phyloP scores from a whole-genome alignment of 2,888 invertebrate species.

The Ectropis crepuscularia region DNA sequence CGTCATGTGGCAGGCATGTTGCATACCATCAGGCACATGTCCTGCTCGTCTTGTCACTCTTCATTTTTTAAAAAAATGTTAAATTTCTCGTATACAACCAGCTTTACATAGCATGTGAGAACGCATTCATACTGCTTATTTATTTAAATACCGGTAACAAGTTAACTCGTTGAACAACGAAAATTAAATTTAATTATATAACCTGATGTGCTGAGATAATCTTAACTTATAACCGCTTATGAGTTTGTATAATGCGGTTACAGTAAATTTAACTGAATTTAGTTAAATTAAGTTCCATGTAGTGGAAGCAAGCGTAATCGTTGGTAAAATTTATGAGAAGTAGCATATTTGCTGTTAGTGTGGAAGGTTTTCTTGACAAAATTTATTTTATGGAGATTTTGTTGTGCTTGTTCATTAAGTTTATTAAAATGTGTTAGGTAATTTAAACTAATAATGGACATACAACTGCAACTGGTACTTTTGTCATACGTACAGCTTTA shows the following conservation, averaged over 20 bases:
- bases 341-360: background rate
- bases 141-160: conserved; percentile 12
- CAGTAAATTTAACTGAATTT: background rate
- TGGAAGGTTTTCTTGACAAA: no score
- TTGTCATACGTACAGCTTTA: no score
- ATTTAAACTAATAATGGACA: no score
- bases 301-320: background rate
- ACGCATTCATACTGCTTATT: background rate
- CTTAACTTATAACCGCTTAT: conserved; percentile 5
- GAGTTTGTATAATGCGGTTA: background rate
- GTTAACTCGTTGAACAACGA: conserved; percentile 14
- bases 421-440: no score
- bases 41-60: no score
- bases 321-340: background rate
- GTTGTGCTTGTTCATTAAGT: no score
- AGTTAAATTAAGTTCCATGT: background rate
- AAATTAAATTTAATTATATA: conserved; percentile 17
- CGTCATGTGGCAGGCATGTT: no score
- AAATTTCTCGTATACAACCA: background rate
- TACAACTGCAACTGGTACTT: no score
- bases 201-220: conserved; percentile 14
- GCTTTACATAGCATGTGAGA: background rate
- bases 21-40: no score
- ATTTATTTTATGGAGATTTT: no score
- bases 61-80: background rate